Evolutionary conservation across 2,797 vertebrate species (phyloP), one percentile per base, ranked within the genome.

Genomic region (Rhinatrema bivittatum): DNA sequence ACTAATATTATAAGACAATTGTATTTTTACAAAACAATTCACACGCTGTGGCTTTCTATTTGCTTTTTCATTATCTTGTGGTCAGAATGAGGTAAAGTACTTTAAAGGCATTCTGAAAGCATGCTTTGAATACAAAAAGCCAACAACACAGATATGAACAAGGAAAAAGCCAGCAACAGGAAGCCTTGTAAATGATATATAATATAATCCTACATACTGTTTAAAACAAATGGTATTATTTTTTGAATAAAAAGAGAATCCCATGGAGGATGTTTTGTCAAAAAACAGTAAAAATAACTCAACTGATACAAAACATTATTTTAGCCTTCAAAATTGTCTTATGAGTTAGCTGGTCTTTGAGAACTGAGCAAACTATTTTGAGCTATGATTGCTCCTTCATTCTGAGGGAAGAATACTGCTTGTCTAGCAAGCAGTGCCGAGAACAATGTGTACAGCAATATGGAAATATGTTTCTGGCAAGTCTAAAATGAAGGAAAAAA

Each of bases 391-490:
- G n/a, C n/a, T n/a, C n/a, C n/a, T n/a, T n/a, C n/a, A n/a, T n/a
- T n/a, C n/a, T n/a, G n/a, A n/a, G n/a, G n/a, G n/a, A n/a, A n/a
- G n/a, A n/a, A n/a, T n/a, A n/a, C n/a, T n/a, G n/a, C n/a, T n/a
- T n/a, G n/a, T n/a, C n/a, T n/a, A n/a, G n/a, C n/a, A 19, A n/a
- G 36, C 9, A 35, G 29, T 57, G 62, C 56, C 68, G 65, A 47
- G 46, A 59, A 62, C 41, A 54, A 48, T 41, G 30, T 44, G 33
- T 39, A 34, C 19, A 43, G 42, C 29, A 56, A 46, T 39, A 62
- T 38, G 54, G 36, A 54, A 56, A 52, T 50, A 39, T 56, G 64
- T 65, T 59, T 57, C 67, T 72, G 59, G 53, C 53, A 60, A 23
- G 49, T 67, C 52, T 41, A 53, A 60, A 56, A n/a, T n/a, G n/a